Evolutionary conservation across 2,113 vertebrate genomes (phyloP).

Genomic region (Gymnarchus niloticus): DNA sequence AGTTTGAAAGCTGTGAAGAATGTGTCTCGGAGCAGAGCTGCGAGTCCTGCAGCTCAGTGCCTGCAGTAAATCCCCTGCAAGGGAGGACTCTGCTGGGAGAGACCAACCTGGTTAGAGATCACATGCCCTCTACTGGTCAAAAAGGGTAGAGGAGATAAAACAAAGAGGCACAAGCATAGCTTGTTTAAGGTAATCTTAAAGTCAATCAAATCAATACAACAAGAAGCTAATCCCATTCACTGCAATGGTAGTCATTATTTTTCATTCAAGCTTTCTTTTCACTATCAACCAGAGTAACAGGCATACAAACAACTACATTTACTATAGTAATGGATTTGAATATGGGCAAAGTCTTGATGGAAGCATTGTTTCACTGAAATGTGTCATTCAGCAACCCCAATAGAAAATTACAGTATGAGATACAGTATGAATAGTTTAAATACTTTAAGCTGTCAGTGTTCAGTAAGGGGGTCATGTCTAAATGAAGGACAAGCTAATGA

Average conservation of each 20-base stretch:
- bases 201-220: neutral
- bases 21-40: neutral
- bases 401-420: too few species aligned
- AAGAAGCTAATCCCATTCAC: neutral
- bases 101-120: constrained; percentile 32
- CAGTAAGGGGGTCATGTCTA: neutral
- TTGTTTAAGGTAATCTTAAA: neutral
- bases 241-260: neutral
- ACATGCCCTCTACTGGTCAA: constrained; percentile 54
- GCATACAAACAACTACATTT: neutral
- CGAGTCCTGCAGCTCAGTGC: constrained; percentile 33
- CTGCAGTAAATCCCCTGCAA: constrained; percentile 40
- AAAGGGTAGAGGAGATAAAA: constrained; percentile 16
- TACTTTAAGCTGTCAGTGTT: too few species aligned
- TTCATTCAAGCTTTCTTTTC: neutral
- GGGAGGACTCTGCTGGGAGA: constrained; percentile 32
- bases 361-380: too few species aligned
- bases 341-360: neutral
- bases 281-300: neutral
- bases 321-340: too few species aligned
- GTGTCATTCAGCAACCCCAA: too few species aligned
- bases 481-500: neutral
- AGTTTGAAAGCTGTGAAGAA: neutral
- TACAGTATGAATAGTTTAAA: too few species aligned
- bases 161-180: neutral